Base-by-base conservation (phyloP, 2,888 invertebrate genomes). In the Phortica magna region DNA sequence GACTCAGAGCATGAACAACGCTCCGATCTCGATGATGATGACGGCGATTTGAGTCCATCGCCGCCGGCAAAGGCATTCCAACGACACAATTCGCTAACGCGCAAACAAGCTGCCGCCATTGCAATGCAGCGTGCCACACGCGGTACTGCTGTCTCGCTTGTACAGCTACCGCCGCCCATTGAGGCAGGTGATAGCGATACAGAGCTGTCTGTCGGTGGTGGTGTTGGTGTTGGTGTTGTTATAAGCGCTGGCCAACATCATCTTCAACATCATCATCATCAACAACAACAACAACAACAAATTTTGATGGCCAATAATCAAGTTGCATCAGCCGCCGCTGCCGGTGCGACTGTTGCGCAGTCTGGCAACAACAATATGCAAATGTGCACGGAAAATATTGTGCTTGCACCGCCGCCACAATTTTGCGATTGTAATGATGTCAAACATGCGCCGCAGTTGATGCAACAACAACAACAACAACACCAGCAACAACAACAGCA, bases 371-470 rank as follows among this genome's bases (percentile, higher is more conserved):
- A 91, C 72, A 89, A 90, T 77, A 19, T 86, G 82, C 88, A 89
- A 78, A 79, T 81, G 73, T 89, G 88, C 77, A 88, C 93, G 6
- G 94, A 94, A 80, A 94, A 94, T 77, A 93, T 95, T 73, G 94
- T 96, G 17, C 93, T 96, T 80, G 96, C 97, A 39, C 97, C 97
- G 57, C 98, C 97, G 55, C 97, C 97, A 57, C 97, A 98, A 92
- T 98, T 98, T 93, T 96, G 96, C 92, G 97, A 97, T 92, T 91
- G 92, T 83, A 94, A 94, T 82, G 93, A 93, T 84, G 93, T 93
- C 64, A 92, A 92, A 81, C 92, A 92, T 79, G 82, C 88, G 75
- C 90, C 90, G 55, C 90, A 84, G 80, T 78, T 77, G 73, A 82
- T 81, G 67, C 84, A 83, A 53, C 89, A 85, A 78, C 90, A 86